These are phyloP conservation scores for Falco rusticolus DNA, from an alignment of 2,797 vertebrate species.

Conservation along the genomic window DNA sequence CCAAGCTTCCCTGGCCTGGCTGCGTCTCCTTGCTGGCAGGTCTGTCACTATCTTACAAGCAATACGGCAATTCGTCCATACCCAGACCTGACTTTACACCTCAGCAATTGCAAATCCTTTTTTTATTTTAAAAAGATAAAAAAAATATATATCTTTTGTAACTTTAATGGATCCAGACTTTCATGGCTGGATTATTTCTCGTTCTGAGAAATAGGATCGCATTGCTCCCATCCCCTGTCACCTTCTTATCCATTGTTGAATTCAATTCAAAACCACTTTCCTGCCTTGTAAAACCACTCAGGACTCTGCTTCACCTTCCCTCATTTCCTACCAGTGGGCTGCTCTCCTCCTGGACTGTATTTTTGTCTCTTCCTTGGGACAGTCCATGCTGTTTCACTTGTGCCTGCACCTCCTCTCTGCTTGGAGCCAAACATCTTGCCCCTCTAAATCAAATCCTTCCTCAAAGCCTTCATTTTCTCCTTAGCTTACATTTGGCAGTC, in stretches of 20 bases:
- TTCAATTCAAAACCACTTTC: conserved; percentile 9
- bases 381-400: not conserved
- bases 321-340: not conserved
- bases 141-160: not conserved
- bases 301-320: not conserved
- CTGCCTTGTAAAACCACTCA: not conserved
- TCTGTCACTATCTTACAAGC: not conserved
- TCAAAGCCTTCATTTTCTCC: not conserved
- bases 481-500: not conserved
- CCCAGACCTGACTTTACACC: not conserved
- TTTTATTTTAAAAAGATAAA: not conserved
- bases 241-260: conserved; percentile 7
- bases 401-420: not conserved
- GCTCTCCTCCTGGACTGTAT: not conserved
- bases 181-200: not conserved
- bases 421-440: not conserved
- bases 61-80: not conserved
- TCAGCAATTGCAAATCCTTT: not conserved
- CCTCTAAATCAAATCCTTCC: not conserved
- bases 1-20: not conserved
- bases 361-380: not conserved
- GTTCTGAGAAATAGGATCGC: not conserved
- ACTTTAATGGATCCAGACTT: not conserved
- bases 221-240: not conserved
- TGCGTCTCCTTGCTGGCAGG: not conserved